These are phyloP conservation scores for Propithecus coquereli DNA, from an alignment of 2,113 vertebrate genomes.

Conservation along the genomic window DNA sequence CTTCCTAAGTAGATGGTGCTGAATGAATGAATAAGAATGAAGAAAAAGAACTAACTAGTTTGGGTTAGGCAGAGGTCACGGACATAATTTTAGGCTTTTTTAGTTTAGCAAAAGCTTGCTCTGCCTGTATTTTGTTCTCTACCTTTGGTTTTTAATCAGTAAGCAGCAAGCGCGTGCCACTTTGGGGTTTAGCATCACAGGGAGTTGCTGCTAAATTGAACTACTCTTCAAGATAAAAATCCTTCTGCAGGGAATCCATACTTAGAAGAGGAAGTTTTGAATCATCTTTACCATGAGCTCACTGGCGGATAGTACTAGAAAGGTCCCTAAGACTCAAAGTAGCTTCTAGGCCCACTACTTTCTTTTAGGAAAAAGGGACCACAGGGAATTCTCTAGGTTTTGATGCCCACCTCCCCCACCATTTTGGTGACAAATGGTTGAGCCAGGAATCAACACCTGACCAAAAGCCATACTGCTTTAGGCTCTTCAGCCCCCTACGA, in stretches of 20 bases:
- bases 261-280: neutral
- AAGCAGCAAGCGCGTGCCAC: neutral
- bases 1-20: neutral
- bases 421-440: neutral
- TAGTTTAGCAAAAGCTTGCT: neutral
- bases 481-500: neutral
- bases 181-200: neutral
- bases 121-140: neutral
- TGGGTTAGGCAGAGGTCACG: neutral
- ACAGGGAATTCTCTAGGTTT: neutral
- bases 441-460: neutral
- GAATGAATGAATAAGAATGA: neutral
- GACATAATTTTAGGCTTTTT: neutral
- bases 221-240: conserved; percentile 1
- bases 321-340: neutral
- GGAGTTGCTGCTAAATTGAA: neutral
- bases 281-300: neutral
- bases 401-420: neutral
- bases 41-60: neutral
- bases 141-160: neutral
- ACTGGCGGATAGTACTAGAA: neutral
- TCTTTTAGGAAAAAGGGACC: neutral
- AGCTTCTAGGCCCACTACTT: neutral
- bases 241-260: neutral
- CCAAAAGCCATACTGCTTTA: neutral